Evolutionary conservation across 2,888 invertebrate genomes (phyloP).

Genomic region (Sclerodermus sp.): DNA sequence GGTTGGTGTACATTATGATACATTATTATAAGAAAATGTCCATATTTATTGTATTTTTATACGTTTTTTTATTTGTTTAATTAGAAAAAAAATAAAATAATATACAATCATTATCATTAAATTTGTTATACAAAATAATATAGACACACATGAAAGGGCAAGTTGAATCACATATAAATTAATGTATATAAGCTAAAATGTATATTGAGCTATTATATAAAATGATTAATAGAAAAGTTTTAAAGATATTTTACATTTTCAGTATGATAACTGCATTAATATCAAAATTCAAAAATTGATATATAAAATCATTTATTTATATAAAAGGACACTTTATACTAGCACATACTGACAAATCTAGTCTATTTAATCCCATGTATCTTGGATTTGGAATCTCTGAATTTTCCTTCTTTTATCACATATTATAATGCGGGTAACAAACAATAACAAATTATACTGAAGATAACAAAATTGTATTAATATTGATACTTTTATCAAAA

Average conservation of each 20-base stretch:
- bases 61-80: no score
- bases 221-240: no score
- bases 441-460: constrained; percentile 27
- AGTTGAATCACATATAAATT: no score
- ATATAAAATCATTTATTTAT: constrained; percentile 55
- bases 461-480: constrained; percentile 14
- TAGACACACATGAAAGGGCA: no score
- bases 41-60: no score
- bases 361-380: constrained; percentile 30
- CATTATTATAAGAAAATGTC: no score
- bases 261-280: neutral
- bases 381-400: constrained; percentile 37
- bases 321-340: constrained; percentile 56
- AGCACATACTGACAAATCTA: constrained; percentile 50
- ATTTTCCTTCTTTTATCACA: constrained; percentile 46
- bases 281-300: constrained; percentile 39
- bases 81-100: no score
- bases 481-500: constrained; percentile 4
- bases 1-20: no score
- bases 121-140: no score
- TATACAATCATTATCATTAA: no score
- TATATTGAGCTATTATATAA: no score
- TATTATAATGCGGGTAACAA: constrained; percentile 42
- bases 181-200: no score
- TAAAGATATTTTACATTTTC: neutral